phyloP scores from a whole-genome alignment of 2,797 vertebrate species.

The Pyrrhura leucotis region DNA sequence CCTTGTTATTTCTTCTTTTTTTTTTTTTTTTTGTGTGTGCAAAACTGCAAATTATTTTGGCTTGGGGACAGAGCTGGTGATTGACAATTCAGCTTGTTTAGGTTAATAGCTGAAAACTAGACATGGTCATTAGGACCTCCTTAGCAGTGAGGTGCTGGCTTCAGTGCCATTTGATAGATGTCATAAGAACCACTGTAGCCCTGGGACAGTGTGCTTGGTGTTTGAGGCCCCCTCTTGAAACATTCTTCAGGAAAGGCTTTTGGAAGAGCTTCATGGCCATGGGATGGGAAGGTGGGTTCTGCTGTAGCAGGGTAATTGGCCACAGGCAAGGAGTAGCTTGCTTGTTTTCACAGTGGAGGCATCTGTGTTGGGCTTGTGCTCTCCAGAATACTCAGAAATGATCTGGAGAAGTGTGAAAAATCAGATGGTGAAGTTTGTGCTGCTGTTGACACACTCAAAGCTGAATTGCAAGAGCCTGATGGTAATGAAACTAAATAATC shows the following conservation, averaged over 20 bases:
- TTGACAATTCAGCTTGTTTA: not conserved
- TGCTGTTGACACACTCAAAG: not conserved
- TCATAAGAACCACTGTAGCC: rapidly evolving
- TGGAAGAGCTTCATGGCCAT: rapidly evolving
- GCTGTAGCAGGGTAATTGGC: not conserved
- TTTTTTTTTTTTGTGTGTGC: not conserved
- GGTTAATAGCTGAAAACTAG: constrained; percentile 23
- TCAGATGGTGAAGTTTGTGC: not conserved
- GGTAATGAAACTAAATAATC: not conserved
- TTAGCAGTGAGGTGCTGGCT: not conserved
- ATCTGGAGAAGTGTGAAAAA: not conserved
- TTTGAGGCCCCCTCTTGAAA: not conserved
- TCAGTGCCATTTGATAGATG: not conserved
- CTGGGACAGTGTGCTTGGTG: not conserved
- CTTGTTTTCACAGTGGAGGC: not conserved
- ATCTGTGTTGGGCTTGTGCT: not conserved
- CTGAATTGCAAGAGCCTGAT: not conserved
- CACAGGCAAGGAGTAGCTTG: not conserved
- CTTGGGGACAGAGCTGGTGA: not conserved
- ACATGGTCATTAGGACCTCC: not conserved
- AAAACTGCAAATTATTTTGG: constrained; percentile 36
- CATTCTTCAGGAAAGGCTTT: not conserved
- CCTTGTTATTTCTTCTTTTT: not conserved
- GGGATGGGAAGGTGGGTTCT: not conserved
- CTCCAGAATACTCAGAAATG: not conserved